Percentiles rank a stretch among this genome's conserved stretches.
phyloP scores from a whole-genome alignment of 1,140 invertebrate genomes.

The Meloidogyne floridensis region DNA sequence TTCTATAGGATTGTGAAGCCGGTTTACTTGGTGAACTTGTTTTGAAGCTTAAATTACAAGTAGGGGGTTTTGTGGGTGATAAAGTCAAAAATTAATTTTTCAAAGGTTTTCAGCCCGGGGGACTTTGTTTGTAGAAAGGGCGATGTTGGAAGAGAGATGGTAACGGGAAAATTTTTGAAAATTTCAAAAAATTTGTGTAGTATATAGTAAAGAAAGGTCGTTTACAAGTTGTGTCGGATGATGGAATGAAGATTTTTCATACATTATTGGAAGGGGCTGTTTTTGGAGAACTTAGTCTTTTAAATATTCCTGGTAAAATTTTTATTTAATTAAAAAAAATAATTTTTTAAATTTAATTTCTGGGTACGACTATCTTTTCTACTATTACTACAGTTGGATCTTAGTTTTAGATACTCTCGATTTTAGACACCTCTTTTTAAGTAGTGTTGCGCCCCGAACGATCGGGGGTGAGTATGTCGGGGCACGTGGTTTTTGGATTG shows the following conservation, averaged over 20 bases:
- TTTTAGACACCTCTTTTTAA: no score
- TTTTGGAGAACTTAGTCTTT: conserved; percentile 63
- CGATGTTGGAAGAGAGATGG: conserved; percentile 87
- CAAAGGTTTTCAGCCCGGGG: conserved; percentile 72
- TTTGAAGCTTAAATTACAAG: conserved; percentile 84
- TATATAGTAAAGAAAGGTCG: conserved; percentile 89
- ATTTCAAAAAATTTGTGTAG: neutral
- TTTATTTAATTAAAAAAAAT: no score
- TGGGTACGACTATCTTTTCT: no score
- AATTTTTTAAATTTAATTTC: no score
- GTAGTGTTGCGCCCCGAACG: no score
- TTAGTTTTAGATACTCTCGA: no score
- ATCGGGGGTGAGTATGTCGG: no score
- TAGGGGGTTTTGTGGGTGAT: conserved; percentile 64
- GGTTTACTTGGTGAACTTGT: conserved; percentile 88
- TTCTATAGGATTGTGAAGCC: conserved; percentile 80
- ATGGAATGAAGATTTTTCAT: conserved; percentile 55
- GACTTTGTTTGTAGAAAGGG: conserved; percentile 95
- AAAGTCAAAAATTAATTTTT: neutral
- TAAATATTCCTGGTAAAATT: conserved; percentile 58
- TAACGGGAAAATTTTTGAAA: neutral
- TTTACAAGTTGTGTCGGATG: conserved; percentile 67
- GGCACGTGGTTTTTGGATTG: no score
- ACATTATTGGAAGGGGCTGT: conserved; percentile 62
- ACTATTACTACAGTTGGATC: no score